These are phyloP conservation scores for Chelonoidis abingdonii DNA, from an alignment of 2,113 vertebrate species.

Conservation along the genomic window DNA sequence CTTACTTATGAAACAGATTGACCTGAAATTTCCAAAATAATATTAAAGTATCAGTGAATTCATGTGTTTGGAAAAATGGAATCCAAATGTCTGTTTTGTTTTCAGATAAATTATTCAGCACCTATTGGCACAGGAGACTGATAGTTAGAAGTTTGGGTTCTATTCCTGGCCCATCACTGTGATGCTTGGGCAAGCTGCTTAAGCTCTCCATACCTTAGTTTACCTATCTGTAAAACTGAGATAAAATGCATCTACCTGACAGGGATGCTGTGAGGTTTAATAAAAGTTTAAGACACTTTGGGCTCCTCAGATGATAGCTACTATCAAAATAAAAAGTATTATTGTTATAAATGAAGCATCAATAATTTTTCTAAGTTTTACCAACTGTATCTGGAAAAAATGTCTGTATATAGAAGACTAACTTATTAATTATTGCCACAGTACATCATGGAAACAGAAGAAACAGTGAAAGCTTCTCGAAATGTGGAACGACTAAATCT, in stretches of 20 bases:
- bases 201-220: background rate
- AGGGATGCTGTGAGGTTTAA: background rate
- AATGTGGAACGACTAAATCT: conserved; percentile 91
- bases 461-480: conserved; percentile 86
- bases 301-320: background rate
- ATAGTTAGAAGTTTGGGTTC: background rate
- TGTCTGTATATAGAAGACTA: conserved; percentile 18
- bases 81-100: background rate
- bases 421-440: conserved; percentile 68
- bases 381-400: background rate
- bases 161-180: background rate
- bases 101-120: background rate
- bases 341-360: background rate
- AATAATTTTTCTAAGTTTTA: conserved; percentile 23
- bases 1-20: background rate
- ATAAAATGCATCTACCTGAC: background rate
- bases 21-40: background rate
- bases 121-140: background rate
- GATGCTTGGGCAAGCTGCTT: background rate
- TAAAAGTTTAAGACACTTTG: background rate
- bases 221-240: background rate
- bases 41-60: background rate
- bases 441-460: conserved; percentile 97
- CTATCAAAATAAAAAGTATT: background rate
- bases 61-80: background rate